A percentile compares a stretch with the other conserved stretches of the same genome.
Evolutionary conservation across 2,797 vertebrate genomes (phyloP).

Genomic region (Xyrichtys novacula): DNA sequence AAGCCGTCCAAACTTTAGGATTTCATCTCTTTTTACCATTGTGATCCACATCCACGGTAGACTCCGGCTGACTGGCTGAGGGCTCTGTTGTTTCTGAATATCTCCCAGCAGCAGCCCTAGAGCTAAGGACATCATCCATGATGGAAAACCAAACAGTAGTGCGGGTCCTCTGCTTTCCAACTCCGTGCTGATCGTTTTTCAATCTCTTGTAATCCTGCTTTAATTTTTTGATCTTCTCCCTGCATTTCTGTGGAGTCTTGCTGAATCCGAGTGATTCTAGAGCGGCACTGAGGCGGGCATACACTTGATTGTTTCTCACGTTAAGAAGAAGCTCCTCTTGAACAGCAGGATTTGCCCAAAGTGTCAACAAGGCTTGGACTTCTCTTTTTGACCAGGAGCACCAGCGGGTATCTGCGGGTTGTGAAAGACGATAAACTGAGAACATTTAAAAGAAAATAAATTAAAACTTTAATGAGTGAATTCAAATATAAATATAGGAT

Average conservation of each 20-base stretch:
- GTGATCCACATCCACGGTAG: neutral
- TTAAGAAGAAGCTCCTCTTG: conserved; percentile 50
- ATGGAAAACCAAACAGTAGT: conserved; percentile 40
- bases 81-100: neutral
- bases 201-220: conserved; percentile 55
- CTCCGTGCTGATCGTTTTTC: conserved; percentile 11
- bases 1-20: neutral
- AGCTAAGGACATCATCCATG: conserved; percentile 43
- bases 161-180: conserved; percentile 10
- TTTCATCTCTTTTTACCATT: conserved; percentile 22
- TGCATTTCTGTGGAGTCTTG: conserved; percentile 44
- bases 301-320: conserved; percentile 48
- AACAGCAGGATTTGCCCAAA: conserved; percentile 48
- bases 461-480: neutral
- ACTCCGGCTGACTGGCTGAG: neutral
- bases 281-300: conserved; percentile 28
- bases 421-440: neutral
- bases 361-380: conserved; percentile 45
- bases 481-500: neutral
- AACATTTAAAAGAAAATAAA: neutral
- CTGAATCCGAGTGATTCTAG: conserved; percentile 44
- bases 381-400: conserved; percentile 47
- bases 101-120: conserved; percentile 3
- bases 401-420: conserved; percentile 9
- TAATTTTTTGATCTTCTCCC: conserved; percentile 56